Base-by-base conservation (phyloP, 2,797 vertebrate genomes). In the Sebastes taczanowskii region DNA sequence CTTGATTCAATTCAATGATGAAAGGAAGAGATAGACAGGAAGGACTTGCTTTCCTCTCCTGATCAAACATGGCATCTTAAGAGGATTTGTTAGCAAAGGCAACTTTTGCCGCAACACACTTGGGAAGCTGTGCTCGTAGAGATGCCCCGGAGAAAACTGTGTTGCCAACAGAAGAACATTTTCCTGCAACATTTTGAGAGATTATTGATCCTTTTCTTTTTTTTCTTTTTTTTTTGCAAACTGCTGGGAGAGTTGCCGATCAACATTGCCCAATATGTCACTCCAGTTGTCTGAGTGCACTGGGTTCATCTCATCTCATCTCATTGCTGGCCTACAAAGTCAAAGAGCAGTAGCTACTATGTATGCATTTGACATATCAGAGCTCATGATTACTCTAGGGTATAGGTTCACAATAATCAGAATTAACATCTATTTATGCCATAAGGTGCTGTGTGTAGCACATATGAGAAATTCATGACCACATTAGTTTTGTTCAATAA, bases 121-220 rank as follows among this genome's bases (percentile, higher is more conserved):
- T 32, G 59, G 27, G 29, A 22, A 63, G 63, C 69, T 67, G 71
- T 71, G 69, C 23, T 53, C 1, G 4, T 23, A 56, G 58, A 61
- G 34, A 62, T 32, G 42, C 46, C 71, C 22, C 22, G n/a, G 35
- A 67, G n/a, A 49, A 74, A 78, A 82, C 66, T 66, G 29, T 78
- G 71, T 59, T 70, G 71, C 80, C 80, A 66, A 71, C 34, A 34
- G 76, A 84, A 79, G 79, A 86, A 83, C 84, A 83, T 85, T 11
- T 58, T 74, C 59, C 58, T 74, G 27, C 58, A 35, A n/a, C 20
- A 29, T 62, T 77, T 55, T n/a, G 10, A 60, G 30, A 58, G 5
- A 25, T 68, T n/a, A 25, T 64, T 60, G 8, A 55, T 9, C 6
- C 1, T 34, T 62, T 64, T 30, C 7, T 4, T 2, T 52, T 20